Base-by-base conservation (phyloP, 2,797 vertebrate species). In the Merluccius polli region DNA sequence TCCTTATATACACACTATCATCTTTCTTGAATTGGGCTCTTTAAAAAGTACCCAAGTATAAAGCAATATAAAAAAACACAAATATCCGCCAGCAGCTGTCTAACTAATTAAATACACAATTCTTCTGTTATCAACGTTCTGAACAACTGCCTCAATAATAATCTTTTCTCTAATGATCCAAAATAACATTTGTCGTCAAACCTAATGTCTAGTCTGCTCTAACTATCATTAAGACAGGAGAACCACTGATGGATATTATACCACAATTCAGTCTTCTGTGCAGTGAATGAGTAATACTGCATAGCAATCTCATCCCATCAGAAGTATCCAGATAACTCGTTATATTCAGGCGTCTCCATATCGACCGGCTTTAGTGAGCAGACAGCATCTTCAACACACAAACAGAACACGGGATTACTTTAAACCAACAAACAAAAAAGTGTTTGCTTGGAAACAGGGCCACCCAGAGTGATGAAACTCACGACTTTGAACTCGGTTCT, bases 381-480 rank as follows among this genome's bases (percentile, higher is more conserved):
- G 59, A 65, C 59, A 65, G 24, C 59, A 65, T 65, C 59, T 65
- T 65, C 59, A 27, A 27, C 24, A 24, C 59, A 65, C 59, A 65
- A n/a, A 27, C 59, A 65, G 24, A 65, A n/a, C 59, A 27, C 27
- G 59, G 24, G 59, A 65, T 65, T 65, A 65, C 59, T 27, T 65
- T 27, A 65, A 65, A 65, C 59, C 59, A 65, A 65, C 59, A 65
- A 65, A 48, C 33, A 36, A 16, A 70, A 16, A 24, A 52, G 30
- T 29, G n/a, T 70, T n/a, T 74, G 63, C 2, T 75, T 11, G 74
- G 69, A 24, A 71, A 11, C 30, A 31, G 67, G 80, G 35, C 76
- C 81, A 85, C 75, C 81, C 69, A 68, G 74, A 12, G 59, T 41
- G 79, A 78, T 73, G 69, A 72, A 73, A 59, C 68, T 59, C 8